phyloP scores from a whole-genome alignment of 2,797 vertebrate genomes.

The Coilia nasus region DNA sequence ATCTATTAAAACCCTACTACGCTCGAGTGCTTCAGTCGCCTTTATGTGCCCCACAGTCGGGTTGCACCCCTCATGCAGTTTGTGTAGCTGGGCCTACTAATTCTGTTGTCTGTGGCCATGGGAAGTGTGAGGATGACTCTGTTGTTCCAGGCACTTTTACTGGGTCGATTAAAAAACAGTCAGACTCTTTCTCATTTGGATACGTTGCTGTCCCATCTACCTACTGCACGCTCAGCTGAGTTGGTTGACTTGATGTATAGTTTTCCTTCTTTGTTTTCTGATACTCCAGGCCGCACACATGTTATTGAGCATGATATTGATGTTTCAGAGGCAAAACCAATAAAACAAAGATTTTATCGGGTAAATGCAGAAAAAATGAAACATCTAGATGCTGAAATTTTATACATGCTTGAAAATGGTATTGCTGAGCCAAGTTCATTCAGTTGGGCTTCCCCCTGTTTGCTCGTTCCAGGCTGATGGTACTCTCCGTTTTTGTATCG shows the following conservation, averaged over 20 bases:
- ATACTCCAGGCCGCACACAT: neutral
- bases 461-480: neutral
- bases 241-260: neutral
- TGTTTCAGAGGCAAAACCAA: neutral
- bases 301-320: neutral
- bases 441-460: neutral
- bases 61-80: neutral
- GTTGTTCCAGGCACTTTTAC: neutral
- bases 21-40: too few species aligned
- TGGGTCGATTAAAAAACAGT: neutral
- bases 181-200: neutral
- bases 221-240: neutral
- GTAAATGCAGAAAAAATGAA: neutral
- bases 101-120: neutral
- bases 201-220: neutral
- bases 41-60: too few species aligned
- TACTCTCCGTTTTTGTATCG: neutral
- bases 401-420: neutral
- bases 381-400: neutral
- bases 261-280: neutral
- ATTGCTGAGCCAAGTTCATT: too few species aligned
- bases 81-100: neutral
- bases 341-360: neutral
- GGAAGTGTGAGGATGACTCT: neutral
- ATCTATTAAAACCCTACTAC: neutral